These are phyloP conservation scores for Formica aserva DNA, from an alignment of 2,888 invertebrate species.

Conservation along the genomic window DNA sequence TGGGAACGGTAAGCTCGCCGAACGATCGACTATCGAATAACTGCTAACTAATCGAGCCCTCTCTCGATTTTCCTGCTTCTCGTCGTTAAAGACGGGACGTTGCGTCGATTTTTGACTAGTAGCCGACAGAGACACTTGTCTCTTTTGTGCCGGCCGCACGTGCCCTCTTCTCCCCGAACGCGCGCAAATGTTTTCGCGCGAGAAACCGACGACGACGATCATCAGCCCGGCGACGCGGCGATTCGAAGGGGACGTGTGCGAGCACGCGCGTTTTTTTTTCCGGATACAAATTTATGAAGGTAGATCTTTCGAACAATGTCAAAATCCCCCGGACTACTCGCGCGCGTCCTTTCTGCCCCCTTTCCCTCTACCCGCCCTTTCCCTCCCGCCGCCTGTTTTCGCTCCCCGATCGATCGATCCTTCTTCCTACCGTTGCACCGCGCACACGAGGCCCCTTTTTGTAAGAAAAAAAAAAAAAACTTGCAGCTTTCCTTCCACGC, in stretches of 20 bases:
- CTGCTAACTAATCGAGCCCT: not conserved
- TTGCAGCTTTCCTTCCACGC: slow-evolving; percentile 78
- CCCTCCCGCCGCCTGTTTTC: slow-evolving; percentile 6
- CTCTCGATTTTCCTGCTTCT: not conserved
- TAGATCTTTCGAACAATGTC: slow-evolving; percentile 61
- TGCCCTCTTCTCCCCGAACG: slow-evolving; percentile 43
- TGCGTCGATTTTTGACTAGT: not conserved
- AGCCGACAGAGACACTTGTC: slow-evolving; percentile 19
- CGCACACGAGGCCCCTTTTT: slow-evolving; percentile 43
- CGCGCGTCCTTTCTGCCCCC: slow-evolving; percentile 46
- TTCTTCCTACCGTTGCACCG: slow-evolving; percentile 50
- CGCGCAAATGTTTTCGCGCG: slow-evolving; percentile 62
- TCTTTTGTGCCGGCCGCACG: slow-evolving; percentile 30
- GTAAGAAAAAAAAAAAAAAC: slow-evolving; percentile 62
- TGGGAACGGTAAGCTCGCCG: slow-evolving; percentile 65
- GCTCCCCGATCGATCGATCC: slow-evolving; percentile 56
- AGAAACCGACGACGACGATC: slow-evolving; percentile 35
- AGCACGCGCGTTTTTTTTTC: slow-evolving; percentile 54
- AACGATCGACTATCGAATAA: slow-evolving; percentile 51
- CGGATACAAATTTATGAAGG: slow-evolving; percentile 61
- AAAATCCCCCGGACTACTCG: slow-evolving; percentile 63
- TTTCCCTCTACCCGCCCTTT: slow-evolving; percentile 34
- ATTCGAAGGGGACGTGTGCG: slow-evolving; percentile 17
- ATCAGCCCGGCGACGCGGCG: slow-evolving; percentile 25
- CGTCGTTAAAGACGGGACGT: slow-evolving; percentile 8